Base-by-base conservation (phyloP, 2,888 invertebrate species). In the Polymixis lichenea region DNA sequence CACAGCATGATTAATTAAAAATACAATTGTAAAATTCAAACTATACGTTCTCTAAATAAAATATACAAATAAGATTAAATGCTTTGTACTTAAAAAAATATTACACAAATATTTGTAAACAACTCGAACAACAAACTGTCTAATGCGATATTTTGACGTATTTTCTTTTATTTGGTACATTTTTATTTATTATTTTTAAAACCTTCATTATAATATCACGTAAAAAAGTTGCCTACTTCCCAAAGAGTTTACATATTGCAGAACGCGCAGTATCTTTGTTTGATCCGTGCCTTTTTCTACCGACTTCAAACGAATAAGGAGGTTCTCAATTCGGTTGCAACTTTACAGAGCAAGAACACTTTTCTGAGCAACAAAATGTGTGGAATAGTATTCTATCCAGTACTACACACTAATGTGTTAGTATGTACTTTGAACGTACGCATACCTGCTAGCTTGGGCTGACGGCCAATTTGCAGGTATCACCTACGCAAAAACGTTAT, bases 51-150 rank as follows among this genome's bases (percentile, higher is more conserved):
- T 55, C 28, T n/a, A 55, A 62, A 75, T 25, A 55, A 46, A 51
- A 74, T 46, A 75, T 61, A 73, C 17, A 65, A 38, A 19, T 43
- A 74, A 25, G 13, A 4, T 19, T 9, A 19, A 46, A 60, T 43
- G 25, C 7, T 49, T 9, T 28, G 6, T 17, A 28, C 51, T 53
- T 74, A 32, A 74, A 74, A 72, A 75, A 53, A 55, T 19, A 69
- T 56, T 22, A 32, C n/a, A 74, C 19, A 60, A 65, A 43, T 72
- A 74, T 61, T 61, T 53, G 60, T 73, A 74, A 74, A 61, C 43
- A 74, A 74, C 8, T 53, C 60, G 28, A 28, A 53, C 38, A 58
- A 25, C n/a, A 17, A 72, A 51, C 49, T 72, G 38, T 70, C 32
- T 32, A 70, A 28, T 61, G 22, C 38, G 38, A 43, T 43, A 43